phyloP scores from a whole-genome alignment of 1,140 invertebrate genomes.

The Musca domestica region DNA sequence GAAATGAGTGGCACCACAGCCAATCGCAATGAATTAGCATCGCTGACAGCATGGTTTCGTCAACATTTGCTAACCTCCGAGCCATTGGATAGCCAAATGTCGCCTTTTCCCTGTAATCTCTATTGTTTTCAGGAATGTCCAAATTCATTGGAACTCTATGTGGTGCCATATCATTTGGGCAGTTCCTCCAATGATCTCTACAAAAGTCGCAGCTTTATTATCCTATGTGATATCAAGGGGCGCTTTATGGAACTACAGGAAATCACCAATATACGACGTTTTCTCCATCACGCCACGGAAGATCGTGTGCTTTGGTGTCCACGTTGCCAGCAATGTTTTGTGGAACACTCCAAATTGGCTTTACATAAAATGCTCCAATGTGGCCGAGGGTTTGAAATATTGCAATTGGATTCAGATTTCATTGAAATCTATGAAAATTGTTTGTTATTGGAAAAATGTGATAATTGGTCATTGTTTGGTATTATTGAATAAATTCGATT shows the following conservation, averaged over 20 bases:
- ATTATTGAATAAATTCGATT: conserved; percentile 12
- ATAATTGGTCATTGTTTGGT: conserved; percentile 14
- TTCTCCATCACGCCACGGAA: not conserved
- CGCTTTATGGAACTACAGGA: not conserved
- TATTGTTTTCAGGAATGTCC: conserved; percentile 15
- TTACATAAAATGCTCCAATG: conserved; percentile 19
- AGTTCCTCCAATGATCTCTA: not conserved
- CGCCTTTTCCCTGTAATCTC: not conserved
- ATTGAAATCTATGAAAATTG: conserved; percentile 19
- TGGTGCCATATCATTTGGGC: conserved; percentile 15
- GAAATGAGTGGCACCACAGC: too few relatives aligned
- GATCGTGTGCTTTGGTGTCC: conserved; percentile 1
- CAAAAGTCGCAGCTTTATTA: not conserved
- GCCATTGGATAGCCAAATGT: not conserved
- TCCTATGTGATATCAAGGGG: not conserved
- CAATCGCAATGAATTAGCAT: not conserved
- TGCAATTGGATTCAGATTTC: conserved; percentile 3
- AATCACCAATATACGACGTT: conserved; percentile 9
- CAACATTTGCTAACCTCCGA: not conserved
- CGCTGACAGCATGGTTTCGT: not conserved
- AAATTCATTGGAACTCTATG: conserved; percentile 14
- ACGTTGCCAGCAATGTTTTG: conserved; percentile 5
- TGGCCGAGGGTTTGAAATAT: conserved; percentile 19
- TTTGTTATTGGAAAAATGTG: not conserved
- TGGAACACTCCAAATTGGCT: not conserved